These are phyloP conservation scores for Pseudorhiza aurosa DNA, from an alignment of 30 jellyfish, hydroid and myxozoan species.

Conservation along the genomic window DNA sequence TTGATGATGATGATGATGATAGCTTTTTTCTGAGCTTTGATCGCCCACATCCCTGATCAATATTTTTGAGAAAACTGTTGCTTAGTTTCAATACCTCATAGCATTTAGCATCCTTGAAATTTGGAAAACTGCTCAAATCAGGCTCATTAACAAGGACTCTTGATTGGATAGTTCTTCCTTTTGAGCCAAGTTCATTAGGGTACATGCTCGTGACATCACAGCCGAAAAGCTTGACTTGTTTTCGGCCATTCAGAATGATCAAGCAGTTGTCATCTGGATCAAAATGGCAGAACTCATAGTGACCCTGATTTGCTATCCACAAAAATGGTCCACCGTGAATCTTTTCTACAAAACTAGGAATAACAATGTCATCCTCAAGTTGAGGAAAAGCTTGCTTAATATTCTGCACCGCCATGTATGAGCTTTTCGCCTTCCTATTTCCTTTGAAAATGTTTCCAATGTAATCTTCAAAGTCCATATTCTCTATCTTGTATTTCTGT, in stretches of 20 bases:
- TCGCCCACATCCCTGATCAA: no score
- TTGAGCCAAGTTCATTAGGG: conserved; percentile 95
- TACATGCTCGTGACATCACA: conserved; percentile 79
- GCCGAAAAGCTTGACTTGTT: conserved; percentile 74
- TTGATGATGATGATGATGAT: no score
- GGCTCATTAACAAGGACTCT: conserved; percentile 83
- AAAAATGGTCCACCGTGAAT: conserved; percentile 96
- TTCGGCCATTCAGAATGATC: conserved; percentile 78
- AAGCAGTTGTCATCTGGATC: conserved; percentile 96
- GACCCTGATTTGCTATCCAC: conserved; percentile 90
- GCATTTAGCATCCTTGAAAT: conserved; percentile 44
- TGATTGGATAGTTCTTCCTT: conserved; percentile 95
- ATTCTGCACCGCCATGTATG: conserved; percentile 97
- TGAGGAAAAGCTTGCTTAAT: conserved; percentile 93
- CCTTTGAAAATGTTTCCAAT: conserved; percentile 65
- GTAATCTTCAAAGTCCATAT: conserved; percentile 82
- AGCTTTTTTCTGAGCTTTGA: no score
- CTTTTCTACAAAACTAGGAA: conserved; percentile 83
- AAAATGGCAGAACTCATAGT: conserved; percentile 96
- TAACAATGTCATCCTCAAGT: conserved; percentile 50
- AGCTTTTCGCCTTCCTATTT: conserved; percentile 63
- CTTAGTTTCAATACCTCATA: conserved; percentile 94
- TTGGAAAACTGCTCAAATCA: conserved; percentile 60
- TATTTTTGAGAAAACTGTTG: no score
- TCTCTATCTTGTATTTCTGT: conserved; percentile 85